Base-by-base conservation (phyloP, 2,888 invertebrate species). In the Hybos culiciformis region DNA sequence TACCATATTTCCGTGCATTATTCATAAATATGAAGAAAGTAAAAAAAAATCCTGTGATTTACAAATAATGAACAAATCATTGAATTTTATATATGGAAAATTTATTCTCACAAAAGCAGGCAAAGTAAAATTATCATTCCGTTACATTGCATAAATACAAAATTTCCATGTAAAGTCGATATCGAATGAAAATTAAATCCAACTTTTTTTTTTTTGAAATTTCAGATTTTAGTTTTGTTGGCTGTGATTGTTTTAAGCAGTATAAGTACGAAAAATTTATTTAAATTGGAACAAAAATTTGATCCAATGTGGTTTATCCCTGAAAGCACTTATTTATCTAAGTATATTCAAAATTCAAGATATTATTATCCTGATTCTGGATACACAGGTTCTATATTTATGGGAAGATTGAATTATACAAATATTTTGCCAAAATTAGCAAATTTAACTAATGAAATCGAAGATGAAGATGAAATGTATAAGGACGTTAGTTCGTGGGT, bases 291-390 rank as follows among this genome's bases (percentile, higher is more conserved):
- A 57, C 84, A 85, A 61, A 77, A 79, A 59, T 86, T 85, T 62
- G 83, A 86, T 61, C 80, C 80, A 0, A 71, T 70, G 42, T 85
- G 85, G 85, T 85, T 86, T 56, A 70, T 86, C 44, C 85, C 86
- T 1, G 71, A 75, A 41, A 71, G 71, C 39, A 77, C 80, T 1
- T 79, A 83, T 58, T 73, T 80, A 41, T 73, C 71, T 51, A 62
- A 77, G 42, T 86, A 72, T 60, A 54, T 78, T 4, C 55, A 66
- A 33, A 64, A 69, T n/a, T 67, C 74, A 41, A 70, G 72, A 40
- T 49, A 65, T 44, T 75, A 73, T 54, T 87, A 77, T 60, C 83
- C 85, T 1, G 69, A 74, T 23, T 71, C 72, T 44, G 85, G 72
- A 0, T 68, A 73, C 52, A 69, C 72, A 44, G 83, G 73, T 2